Percentiles rank a stretch among this genome's conserved stretches.
Evolutionary conservation across 30 jellyfish, hydroid and myxozoan genomes (phyloP).

Genomic region (Turritopsis rubra): DNA sequence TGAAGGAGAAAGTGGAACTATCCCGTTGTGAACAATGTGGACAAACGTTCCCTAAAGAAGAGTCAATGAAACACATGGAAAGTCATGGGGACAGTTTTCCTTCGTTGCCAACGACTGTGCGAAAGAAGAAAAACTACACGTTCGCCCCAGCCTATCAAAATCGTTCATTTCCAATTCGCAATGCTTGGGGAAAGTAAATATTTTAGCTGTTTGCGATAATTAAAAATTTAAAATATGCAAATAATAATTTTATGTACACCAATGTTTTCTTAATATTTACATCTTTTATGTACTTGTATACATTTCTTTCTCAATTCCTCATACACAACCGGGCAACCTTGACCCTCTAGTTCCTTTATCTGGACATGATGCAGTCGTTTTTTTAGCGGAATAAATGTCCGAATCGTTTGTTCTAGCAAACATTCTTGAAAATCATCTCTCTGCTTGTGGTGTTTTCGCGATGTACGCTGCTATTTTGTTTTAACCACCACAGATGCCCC

Average conservation of each 20-base stretch:
- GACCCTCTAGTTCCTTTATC: no score
- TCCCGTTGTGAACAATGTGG: constrained; percentile 42
- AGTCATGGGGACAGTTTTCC: constrained; percentile 68
- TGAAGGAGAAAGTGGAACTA: not conserved
- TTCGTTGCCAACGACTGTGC: constrained; percentile 54
- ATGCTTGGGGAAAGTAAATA: constrained; percentile 62
- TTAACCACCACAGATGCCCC: no score
- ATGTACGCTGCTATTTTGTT: no score
- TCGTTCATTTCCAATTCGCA: constrained; percentile 33
- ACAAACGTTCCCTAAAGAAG: constrained; percentile 40
- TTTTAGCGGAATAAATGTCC: no score
- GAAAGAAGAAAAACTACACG: constrained; percentile 16
- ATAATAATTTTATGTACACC: not conserved
- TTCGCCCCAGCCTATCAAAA: constrained; percentile 14
- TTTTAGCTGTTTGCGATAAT: not conserved
- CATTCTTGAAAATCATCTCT: no score
- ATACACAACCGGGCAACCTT: no score
- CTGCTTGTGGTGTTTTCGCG: no score
- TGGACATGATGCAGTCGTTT: no score
- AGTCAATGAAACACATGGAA: constrained; percentile 50
- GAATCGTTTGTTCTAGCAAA: no score
- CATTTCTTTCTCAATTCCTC: not conserved
- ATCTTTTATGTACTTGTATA: not conserved
- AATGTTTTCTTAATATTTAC: no score
- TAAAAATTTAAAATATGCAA: not conserved